Evolutionary conservation across 2,888 invertebrate genomes (phyloP), one percentile per base, ranked within the genome.

Genomic region (Bruchidius siliquastri): DNA sequence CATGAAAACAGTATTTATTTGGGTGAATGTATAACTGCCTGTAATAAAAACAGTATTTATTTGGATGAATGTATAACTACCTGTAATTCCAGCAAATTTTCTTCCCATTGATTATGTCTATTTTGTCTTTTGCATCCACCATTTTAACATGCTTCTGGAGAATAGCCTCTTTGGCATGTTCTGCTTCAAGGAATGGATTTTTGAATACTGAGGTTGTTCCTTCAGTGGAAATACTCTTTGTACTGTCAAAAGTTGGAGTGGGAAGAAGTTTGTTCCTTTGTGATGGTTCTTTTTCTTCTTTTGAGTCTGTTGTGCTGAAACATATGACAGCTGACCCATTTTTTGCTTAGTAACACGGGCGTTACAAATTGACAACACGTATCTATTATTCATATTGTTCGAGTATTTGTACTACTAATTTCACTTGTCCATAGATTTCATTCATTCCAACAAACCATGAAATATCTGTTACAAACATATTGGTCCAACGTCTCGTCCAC

Each of bases 21-120:
- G n/a, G n/a, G n/a, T n/a, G n/a, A n/a, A n/a, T n/a, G n/a, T n/a
- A n/a, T n/a, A n/a, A n/a, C n/a, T n/a, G n/a, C n/a, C n/a, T n/a
- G n/a, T n/a, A n/a, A n/a, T n/a, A n/a, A n/a, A n/a, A n/a, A n/a
- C n/a, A n/a, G n/a, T n/a, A n/a, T n/a, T n/a, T n/a, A n/a, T n/a
- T n/a, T n/a, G n/a, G n/a, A n/a, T 21, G 8, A 26, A 26, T 8
- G 26, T 26, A n/a, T n/a, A 26, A 96, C 84, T 96, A 96, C 67
- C 95, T 89, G 84, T 96, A 96, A 87, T 96, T 97, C 95, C 96
- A 97, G 86, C 97, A 97, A 76, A 97, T 93, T 84, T 94, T 94
- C 82, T 93, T 94, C 0, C 95, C 96, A 84, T 96, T 96, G 80
- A 95, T 94, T 86, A 92, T 91, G 81, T 91, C 91, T 6, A 83